Conservation (phyloP, 2,113 vertebrate species). For the Solea solea region DNA sequence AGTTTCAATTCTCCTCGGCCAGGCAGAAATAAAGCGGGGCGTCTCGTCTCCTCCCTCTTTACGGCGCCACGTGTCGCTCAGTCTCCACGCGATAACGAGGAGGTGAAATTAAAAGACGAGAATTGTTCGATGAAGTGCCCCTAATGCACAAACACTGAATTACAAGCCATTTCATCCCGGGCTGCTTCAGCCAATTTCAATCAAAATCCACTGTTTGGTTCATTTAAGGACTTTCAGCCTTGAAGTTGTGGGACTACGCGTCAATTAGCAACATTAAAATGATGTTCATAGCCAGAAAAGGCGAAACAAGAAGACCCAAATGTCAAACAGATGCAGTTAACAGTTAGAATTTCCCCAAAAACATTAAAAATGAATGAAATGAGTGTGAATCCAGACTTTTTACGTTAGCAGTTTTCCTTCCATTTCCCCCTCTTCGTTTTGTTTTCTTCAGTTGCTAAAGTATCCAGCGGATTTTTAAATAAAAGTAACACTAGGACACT, state of each 20-base stretch:
- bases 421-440: too few species aligned
- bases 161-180: constrained; percentile 6
- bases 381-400: too few species aligned
- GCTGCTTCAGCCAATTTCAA: too few species aligned
- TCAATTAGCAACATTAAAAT: constrained; percentile 4
- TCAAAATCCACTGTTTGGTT: too few species aligned
- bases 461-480: too few species aligned
- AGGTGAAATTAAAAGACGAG: not conserved
- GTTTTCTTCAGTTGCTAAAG: too few species aligned
- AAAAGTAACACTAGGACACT: too few species aligned
- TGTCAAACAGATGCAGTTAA: constrained; percentile 6
- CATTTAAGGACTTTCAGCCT: too few species aligned
- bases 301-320: constrained; percentile 1
- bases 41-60: constrained; percentile 2
- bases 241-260: too few species aligned
- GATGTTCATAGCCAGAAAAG: not conserved
- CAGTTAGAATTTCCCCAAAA: not conserved
- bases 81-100: constrained; percentile 42
- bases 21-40: constrained; percentile 50
- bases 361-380: too few species aligned
- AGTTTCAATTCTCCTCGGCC: constrained; percentile 56
- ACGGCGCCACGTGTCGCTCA: constrained; percentile 21
- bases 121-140: not conserved
- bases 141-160: not conserved
- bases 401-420: too few species aligned